phyloP scores from a whole-genome alignment of 2,113 vertebrate genomes.

The Toxotes jaculatrix region DNA sequence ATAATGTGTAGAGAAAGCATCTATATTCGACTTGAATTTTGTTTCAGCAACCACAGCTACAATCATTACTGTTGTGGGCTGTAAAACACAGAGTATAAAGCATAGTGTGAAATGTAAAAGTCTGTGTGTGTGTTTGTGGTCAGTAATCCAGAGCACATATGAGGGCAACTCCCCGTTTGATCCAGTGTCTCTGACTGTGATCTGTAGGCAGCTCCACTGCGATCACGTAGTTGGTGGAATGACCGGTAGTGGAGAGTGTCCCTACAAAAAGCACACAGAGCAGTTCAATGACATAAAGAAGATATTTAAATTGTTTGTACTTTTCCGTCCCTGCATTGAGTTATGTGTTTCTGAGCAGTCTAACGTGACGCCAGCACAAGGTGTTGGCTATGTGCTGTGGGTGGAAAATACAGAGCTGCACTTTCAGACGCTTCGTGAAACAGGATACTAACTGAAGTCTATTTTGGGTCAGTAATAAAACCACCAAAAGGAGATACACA shows the following conservation, averaged over 20 bases:
- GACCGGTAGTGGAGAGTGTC: slow-evolving; percentile 90
- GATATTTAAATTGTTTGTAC: not conserved
- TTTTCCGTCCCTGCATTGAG: slow-evolving; percentile 6
- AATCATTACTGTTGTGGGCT: not conserved
- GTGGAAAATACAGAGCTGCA: slow-evolving; percentile 74
- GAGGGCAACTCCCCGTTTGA: slow-evolving; percentile 91
- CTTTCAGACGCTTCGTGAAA: slow-evolving; percentile 74
- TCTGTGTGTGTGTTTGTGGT: slow-evolving; percentile 21
- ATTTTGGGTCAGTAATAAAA: slow-evolving; percentile 78
- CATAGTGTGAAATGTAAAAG: not conserved
- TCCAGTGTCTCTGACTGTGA: slow-evolving; percentile 88
- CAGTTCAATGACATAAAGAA: slow-evolving; percentile 3
- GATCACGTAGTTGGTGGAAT: slow-evolving; percentile 92
- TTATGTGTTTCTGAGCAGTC: slow-evolving; percentile 9
- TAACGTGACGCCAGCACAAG: slow-evolving; percentile 8
- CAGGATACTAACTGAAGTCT: slow-evolving; percentile 73
- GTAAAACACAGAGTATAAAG: not conserved
- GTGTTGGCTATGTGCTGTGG: slow-evolving; percentile 37
- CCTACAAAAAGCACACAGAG: slow-evolving; percentile 77
- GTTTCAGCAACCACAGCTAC: not conserved
- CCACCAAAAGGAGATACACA: slow-evolving; percentile 50
- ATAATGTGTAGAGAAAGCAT: not conserved
- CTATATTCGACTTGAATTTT: not conserved
- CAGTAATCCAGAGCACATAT: slow-evolving; percentile 93
- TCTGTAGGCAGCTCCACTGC: slow-evolving; percentile 90